Percentiles rank a stretch among this genome's conserved stretches.
phyloP scores from a whole-genome alignment of 1,140 invertebrate species.

The Drosophila ironensis region DNA sequence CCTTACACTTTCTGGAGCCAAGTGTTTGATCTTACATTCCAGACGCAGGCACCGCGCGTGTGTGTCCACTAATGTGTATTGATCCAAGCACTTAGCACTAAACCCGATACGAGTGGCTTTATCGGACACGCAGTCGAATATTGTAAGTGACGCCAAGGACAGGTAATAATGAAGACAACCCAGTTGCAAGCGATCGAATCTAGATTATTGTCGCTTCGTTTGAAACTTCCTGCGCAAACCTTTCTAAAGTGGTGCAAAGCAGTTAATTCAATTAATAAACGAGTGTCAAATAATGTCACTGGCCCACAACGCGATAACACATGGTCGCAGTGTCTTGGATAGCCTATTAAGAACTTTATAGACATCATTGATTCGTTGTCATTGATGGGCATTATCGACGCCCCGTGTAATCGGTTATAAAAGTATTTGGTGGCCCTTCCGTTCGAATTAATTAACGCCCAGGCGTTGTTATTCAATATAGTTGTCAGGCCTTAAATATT shows the following conservation, averaged over 20 bases:
- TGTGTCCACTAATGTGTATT: constrained; percentile 13
- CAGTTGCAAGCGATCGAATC: constrained; percentile 53
- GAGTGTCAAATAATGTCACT: constrained; percentile 62
- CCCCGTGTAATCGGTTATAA: background rate
- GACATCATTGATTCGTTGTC: background rate
- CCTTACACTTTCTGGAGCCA: background rate
- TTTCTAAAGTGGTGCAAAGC: constrained; percentile 71
- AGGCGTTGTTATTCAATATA: constrained; percentile 29
- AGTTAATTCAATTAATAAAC: constrained; percentile 74
- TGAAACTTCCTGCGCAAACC: constrained; percentile 38
- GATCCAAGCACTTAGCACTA: constrained; percentile 51
- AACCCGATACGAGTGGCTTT: constrained; percentile 15
- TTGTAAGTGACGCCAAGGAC: constrained; percentile 39
- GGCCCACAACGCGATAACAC: constrained; percentile 15
- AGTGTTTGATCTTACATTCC: background rate
- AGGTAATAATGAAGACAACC: constrained; percentile 8
- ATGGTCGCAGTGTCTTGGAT: constrained; percentile 30
- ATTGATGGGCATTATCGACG: constrained; percentile 7
- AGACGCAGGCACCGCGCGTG: background rate
- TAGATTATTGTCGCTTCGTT: constrained; percentile 53
- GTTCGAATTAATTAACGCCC: constrained; percentile 48
- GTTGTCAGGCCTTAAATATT: constrained; percentile 46
- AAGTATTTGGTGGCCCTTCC: constrained; percentile 15
- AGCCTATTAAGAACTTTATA: background rate
- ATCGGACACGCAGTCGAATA: constrained; percentile 4